These are phyloP conservation scores for Pithys albifrons DNA, from an alignment of 2,113 vertebrate genomes.

Conservation along the genomic window DNA sequence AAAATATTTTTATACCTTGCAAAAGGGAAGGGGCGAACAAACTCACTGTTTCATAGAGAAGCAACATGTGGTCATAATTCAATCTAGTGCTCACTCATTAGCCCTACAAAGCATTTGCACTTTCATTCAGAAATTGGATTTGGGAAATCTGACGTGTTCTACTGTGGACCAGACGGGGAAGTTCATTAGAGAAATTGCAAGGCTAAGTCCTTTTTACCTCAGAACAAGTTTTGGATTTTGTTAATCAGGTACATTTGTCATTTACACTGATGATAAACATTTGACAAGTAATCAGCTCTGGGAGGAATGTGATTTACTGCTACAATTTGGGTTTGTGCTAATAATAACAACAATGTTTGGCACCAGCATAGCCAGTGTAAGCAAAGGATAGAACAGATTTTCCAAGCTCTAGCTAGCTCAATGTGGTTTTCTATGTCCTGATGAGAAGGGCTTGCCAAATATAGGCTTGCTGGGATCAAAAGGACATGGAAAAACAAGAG, in stretches of 20 bases:
- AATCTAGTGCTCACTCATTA: not conserved
- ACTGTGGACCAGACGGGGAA: not conserved
- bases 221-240: conserved; percentile 15
- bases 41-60: not conserved
- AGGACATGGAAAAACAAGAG: not conserved
- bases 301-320: conserved; percentile 33
- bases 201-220: not conserved
- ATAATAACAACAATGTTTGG: conserved; percentile 33
- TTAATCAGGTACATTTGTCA: conserved; percentile 46
- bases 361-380: not conserved
- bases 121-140: conserved; percentile 18
- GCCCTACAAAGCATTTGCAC: not conserved
- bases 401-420: not conserved
- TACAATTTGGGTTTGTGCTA: conserved; percentile 17
- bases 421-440: not conserved
- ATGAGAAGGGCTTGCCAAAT: not conserved
- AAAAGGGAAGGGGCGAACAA: not conserved
- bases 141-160: not conserved
- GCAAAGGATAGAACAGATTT: not conserved
- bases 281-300: conserved; percentile 35
- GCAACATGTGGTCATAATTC: not conserved
- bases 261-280: conserved; percentile 21
- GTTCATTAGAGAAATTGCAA: conserved; percentile 32
- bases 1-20: not conserved
- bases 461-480: not conserved